These are phyloP conservation scores for Polypedilum pembai DNA, from an alignment of 1,140 invertebrate species.

Conservation along the genomic window DNA sequence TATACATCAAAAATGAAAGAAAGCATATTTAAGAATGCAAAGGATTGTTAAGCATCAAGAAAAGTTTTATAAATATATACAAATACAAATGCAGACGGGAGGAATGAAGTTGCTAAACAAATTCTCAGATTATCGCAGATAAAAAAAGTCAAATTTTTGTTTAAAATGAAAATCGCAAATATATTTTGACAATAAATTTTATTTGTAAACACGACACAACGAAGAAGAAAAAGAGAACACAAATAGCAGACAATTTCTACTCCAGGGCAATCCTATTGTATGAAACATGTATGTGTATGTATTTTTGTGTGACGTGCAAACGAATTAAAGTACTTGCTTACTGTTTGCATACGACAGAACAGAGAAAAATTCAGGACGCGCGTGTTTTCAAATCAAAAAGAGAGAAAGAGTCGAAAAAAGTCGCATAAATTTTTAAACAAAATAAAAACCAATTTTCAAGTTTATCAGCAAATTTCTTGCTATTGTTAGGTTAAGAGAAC, in stretches of 20 bases:
- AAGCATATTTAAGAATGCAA: conserved; percentile 6
- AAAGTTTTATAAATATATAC: not conserved
- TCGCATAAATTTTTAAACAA: too few relatives aligned
- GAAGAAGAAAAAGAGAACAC: not conserved
- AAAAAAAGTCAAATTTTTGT: conserved; percentile 9
- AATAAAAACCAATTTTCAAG: too few relatives aligned
- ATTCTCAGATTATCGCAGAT: conserved; percentile 11
- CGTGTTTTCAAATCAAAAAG: too few relatives aligned
- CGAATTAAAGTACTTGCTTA: too few relatives aligned
- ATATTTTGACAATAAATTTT: conserved; percentile 17
- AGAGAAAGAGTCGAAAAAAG: too few relatives aligned
- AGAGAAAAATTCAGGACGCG: too few relatives aligned
- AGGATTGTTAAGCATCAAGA: conserved; percentile 6
- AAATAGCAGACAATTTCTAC: not conserved
- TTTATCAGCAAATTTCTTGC: too few relatives aligned
- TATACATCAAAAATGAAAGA: not conserved
- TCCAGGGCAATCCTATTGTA: not conserved
- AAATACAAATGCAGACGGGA: not conserved
- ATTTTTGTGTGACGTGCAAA: too few relatives aligned
- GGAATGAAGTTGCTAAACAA: not conserved
- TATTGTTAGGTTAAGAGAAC: too few relatives aligned
- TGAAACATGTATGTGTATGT: too few relatives aligned
- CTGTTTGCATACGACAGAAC: too few relatives aligned
- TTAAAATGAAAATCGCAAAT: conserved; percentile 10
- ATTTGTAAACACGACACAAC: not conserved